Conservation (phyloP, 2,113 vertebrate species). For the Rhea pennata region DNA sequence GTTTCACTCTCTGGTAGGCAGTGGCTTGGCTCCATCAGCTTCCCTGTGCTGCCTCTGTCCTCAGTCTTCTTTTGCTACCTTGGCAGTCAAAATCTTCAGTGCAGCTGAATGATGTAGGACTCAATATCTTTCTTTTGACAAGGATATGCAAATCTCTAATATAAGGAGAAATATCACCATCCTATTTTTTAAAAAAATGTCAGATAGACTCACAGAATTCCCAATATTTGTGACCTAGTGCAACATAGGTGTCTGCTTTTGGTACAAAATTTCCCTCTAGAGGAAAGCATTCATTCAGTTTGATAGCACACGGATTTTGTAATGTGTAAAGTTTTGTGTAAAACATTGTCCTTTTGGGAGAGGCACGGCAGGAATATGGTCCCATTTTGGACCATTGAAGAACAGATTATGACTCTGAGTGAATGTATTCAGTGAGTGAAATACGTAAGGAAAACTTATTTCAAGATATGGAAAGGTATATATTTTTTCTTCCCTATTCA, state of each 20-base stretch:
- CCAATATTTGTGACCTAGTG: background rate
- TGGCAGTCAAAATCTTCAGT: background rate
- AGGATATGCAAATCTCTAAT: background rate
- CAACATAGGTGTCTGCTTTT: background rate
- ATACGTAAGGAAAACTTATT: background rate
- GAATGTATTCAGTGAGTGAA: background rate
- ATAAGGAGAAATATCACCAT: background rate
- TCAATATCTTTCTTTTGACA: background rate
- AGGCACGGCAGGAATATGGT: background rate
- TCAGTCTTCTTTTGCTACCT: background rate
- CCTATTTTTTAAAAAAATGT: background rate
- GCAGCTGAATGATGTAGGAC: fast-evolving
- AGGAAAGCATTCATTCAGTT: fast-evolving
- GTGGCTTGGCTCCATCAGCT: background rate
- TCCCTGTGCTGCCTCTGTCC: background rate
- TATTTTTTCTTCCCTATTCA: background rate
- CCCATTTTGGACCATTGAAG: background rate
- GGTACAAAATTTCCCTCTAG: background rate
- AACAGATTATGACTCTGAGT: background rate
- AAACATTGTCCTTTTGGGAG: background rate
- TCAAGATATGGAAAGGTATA: background rate
- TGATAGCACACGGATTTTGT: background rate
- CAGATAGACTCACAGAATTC: background rate
- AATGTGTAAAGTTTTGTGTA: background rate
- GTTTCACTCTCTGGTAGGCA: fast-evolving